Base-by-base conservation (phyloP, 2,888 invertebrate species). In the Merodon equestris region DNA sequence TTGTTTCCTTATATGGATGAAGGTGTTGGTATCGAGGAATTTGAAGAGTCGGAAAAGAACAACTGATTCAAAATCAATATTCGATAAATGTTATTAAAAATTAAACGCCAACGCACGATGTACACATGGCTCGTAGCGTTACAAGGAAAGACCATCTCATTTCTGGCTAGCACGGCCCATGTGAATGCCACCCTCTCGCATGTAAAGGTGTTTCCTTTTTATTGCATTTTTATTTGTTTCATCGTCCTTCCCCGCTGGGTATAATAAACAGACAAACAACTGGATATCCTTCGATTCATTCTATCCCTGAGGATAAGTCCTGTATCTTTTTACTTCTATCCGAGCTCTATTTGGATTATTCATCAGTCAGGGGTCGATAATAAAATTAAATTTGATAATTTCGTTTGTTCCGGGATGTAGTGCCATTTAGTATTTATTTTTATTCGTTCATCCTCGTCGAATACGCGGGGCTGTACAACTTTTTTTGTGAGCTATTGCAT, bases 331-430 rank as follows among this genome's bases (percentile, higher is more conserved):
- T 51, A n/a, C 5, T 56, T 27, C 18, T 64, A 5, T 61, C 38
- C 36, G 47, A 50, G 38, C 45, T 34, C 53, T 60, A 12, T 58
- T 51, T 64, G 56, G 57, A 53, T 72, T 72, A 72, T 72, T 72
- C 64, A 72, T 64, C 44, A 72, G 58, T 44, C 53, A 27, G 45
- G 58, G 72, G 72, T 64, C 51, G 57, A 45, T 19, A 9, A 72
- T 72, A 57, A 72, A 72, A 72, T 64, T 57, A 51, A 72, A 72
- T 72, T 72, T 72, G 64, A 72, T 72, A 57, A 72, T 64, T 72
- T 72, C 57, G 48, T 36, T 63, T 63, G 17, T 12, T 15, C 7
- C 50, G 18, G 34, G 47, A 17, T 54, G 47, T 61, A 53, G 60
- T 56, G 47, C 54, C 56, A 42, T 27, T 50, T 50, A 50, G 57